phyloP scores from a whole-genome alignment of 2,888 invertebrate genomes.

The Scaptomyza tumidula region DNA sequence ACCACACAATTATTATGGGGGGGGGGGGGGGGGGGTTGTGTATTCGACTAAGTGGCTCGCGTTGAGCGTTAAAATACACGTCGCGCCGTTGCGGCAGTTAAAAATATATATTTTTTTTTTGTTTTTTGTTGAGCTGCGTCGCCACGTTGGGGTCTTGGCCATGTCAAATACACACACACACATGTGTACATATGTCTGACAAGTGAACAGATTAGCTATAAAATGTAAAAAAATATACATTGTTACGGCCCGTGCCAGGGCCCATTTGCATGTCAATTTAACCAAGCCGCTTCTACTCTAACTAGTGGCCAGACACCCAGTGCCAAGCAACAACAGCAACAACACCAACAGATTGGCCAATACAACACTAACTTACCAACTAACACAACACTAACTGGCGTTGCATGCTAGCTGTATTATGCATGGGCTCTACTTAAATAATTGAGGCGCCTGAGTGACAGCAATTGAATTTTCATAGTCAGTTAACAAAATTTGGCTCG shows the following conservation, averaged over 20 bases:
- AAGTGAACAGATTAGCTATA: slow-evolving; percentile 32
- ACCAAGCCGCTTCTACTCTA: slow-evolving; percentile 9
- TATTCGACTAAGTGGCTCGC: slow-evolving; percentile 2
- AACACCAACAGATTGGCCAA: slow-evolving; percentile 25
- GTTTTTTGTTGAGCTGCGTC: slow-evolving; percentile 17
- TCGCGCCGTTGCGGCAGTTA: slow-evolving; percentile 35
- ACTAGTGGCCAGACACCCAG: slow-evolving; percentile 23
- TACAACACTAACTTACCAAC: slow-evolving; percentile 3
- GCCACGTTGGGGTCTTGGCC: slow-evolving; percentile 55
- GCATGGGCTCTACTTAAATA: slow-evolving; percentile 17
- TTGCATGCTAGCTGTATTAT: slow-evolving; percentile 7
- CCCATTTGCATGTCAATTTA: slow-evolving; percentile 39
- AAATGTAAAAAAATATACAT: slow-evolving; percentile 7
- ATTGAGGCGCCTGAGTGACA: slow-evolving; percentile 22
- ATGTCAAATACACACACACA: slow-evolving; percentile 28
- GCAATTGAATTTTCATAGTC: slow-evolving; percentile 47
- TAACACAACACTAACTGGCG: slow-evolving; percentile 15
- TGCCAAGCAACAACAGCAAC: slow-evolving; percentile 11
- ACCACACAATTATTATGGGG: slow-evolving; percentile 22
- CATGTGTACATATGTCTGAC: slow-evolving; percentile 12
- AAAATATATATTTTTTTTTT: neutral
- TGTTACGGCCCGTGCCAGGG: slow-evolving; percentile 14
- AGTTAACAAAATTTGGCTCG: slow-evolving; percentile 14
- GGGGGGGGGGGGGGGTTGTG: slow-evolving; percentile 6
- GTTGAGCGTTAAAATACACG: slow-evolving; percentile 16